Base-by-base conservation (phyloP, 1,140 invertebrate genomes). In the Papilio polytes region DNA sequence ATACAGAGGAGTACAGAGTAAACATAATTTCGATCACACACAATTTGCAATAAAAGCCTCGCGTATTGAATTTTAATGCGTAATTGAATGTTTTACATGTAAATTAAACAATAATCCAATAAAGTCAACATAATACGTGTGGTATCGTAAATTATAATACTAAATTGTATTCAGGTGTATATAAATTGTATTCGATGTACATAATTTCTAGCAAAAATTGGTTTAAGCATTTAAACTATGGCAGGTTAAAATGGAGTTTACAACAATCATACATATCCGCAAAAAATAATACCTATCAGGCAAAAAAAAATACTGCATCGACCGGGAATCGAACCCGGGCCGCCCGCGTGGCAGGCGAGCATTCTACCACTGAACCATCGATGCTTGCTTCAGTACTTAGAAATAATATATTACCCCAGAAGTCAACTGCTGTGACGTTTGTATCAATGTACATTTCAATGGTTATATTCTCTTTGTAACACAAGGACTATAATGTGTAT, bases 351-450 rank as follows among this genome's bases (percentile, higher is more conserved):
- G 36, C 72, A 74, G 72, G 72, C 72, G 72, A 74, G 72, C 72
- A 74, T 74, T 74, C 72, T 74, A 74, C 70, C 70, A 72, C 72
- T 74, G 72, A 74, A 74, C 72, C 72, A 74, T 36, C 72, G 72
- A 74, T 74, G 72, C 72, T 74, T 74, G 31, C 31, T 31, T 31
- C 1, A 3, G 3, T 3, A 31, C 31, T 31, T 31, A 31, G 31
- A 31, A 31, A 31, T 31, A 31, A 31, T 31, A 31, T 2, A 31
- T 31, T 31, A 31, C 31, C 1, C 31, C 31, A 31, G 31, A 31
- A 31, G 31, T n/a, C n/a, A n/a, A 31, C 31, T 3, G 1, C 3
- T 31, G 31, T 31, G 3, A 31, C 31, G 31, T 31, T 31, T 31
- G 3, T 31, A 31, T 31, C 3, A 31, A 31, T 31, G 31, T 31